phyloP scores from a whole-genome alignment of 2,113 vertebrate genomes.

The Seriola dumerili region DNA sequence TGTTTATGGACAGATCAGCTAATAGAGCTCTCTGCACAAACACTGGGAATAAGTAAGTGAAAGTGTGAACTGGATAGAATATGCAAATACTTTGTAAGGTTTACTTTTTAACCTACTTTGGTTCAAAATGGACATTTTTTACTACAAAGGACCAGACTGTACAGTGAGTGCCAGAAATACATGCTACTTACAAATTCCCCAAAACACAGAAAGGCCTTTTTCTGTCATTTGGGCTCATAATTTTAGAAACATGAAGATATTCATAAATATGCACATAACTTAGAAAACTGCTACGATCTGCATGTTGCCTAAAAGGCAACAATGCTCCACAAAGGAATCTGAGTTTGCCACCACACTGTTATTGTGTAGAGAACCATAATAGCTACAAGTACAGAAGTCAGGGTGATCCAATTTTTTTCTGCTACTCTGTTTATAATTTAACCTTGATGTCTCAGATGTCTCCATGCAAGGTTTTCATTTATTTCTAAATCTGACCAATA shows the following conservation, averaged over 20 bases:
- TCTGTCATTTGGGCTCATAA: conserved; percentile 20
- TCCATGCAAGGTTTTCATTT: conserved; percentile 5
- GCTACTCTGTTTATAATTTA: conserved; percentile 26
- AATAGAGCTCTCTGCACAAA: conserved; percentile 16
- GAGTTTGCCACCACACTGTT: conserved; percentile 36
- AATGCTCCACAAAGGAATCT: conserved; percentile 49
- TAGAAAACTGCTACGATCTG: conserved; percentile 51
- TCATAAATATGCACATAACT: conserved; percentile 71
- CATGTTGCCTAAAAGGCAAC: conserved; percentile 61
- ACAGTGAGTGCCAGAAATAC: conserved; percentile 21
- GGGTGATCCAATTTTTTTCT: conserved; percentile 30
- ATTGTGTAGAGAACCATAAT: conserved; percentile 44
- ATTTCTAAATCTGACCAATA: neutral
- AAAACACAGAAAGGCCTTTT: conserved; percentile 20
- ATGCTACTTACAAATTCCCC: conserved; percentile 24
- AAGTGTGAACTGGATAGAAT: neutral
- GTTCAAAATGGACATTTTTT: neutral
- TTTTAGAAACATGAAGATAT: conserved; percentile 47
- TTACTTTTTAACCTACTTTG: conserved; percentile 5
- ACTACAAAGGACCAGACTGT: neutral
- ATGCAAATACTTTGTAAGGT: neutral
- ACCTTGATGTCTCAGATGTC: conserved; percentile 16
- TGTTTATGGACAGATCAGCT: neutral
- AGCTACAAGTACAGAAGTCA: conserved; percentile 47
- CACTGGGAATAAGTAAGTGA: neutral